Base-by-base conservation (phyloP, 1,140 invertebrate species). In the Nymphalis io region DNA sequence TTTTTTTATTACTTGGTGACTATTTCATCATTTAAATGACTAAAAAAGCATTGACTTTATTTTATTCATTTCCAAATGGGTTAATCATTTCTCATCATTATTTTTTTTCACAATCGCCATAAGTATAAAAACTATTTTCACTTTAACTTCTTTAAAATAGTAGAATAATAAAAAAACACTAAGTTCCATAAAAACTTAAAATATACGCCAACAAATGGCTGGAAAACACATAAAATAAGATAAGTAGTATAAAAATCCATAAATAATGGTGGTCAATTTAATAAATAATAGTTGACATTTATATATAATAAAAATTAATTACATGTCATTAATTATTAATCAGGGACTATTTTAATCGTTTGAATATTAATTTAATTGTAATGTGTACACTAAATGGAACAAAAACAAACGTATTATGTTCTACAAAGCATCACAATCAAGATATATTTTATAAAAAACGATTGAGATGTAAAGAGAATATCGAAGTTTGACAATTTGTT, bases 221-320 rank as follows among this genome's bases (percentile, higher is more conserved):
- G 2, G 12, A 51, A 51, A 51, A 51, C 20, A 12, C 1, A 11
- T 51, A 21, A 51, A 20, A 20, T 20, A 20, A 51, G 11, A 8
- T n/a, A 20, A 20, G 16, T n/a, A 18, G 1, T 51, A 51, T 20
- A 20, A 18, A 51, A 51, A n/a, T 8, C 46, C 46, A 51, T 51
- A 20, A 21, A 51, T 51, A 51, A 51, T 12, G 46, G 11, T 18
- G 18, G 18, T 20, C 16, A 51, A 51, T 20, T 12, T 12, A 51
- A 51, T 51, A 51, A 51, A 51, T 51, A 51, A 51, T 18, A 0
- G 8, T 8, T 51, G 46, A 51, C 46, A 20, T 51, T 51, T 51
- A 51, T 20, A 51, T 51, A 20, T 12, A 51, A 51, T 51, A 51
- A 51, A 51, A 10, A 51, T 18, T 51, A 21, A 51, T 51, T 51